Percentiles rank a stretch among this genome's conserved stretches.
These are phyloP conservation scores for Odontomachus brunneus DNA, from an alignment of 1,140 invertebrate species.

Conservation along the genomic window DNA sequence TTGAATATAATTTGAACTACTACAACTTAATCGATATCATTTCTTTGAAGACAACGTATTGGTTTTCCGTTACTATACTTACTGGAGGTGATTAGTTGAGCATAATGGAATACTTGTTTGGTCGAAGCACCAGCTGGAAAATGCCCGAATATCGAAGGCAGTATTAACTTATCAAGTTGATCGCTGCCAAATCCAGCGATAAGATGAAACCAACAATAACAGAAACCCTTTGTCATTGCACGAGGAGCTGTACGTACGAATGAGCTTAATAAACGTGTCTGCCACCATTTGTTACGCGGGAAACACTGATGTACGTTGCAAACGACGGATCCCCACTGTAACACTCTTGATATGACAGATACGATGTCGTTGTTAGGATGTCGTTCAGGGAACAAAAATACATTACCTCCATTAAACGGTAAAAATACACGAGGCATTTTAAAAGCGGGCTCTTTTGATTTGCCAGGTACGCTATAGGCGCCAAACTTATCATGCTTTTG, in stretches of 20 bases:
- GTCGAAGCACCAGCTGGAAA: slow-evolving; percentile 91
- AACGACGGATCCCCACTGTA: slow-evolving; percentile 82
- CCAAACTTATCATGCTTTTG: slow-evolving; percentile 87
- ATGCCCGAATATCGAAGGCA: slow-evolving; percentile 88
- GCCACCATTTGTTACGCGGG: slow-evolving; percentile 79
- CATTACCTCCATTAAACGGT: slow-evolving; percentile 80
- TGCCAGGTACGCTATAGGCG: slow-evolving; percentile 86
- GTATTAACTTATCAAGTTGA: slow-evolving; percentile 83
- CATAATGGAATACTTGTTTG: slow-evolving; percentile 88
- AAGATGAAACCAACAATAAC: slow-evolving; percentile 80
- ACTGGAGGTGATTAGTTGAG: slow-evolving; percentile 85
- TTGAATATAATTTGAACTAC: too few relatives aligned
- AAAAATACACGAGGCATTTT: slow-evolving; percentile 78
- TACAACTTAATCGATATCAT: too few relatives aligned
- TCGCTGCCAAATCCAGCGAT: slow-evolving; percentile 83
- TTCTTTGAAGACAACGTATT: not conserved
- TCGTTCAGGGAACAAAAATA: slow-evolving; percentile 36
- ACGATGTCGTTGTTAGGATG: not conserved
- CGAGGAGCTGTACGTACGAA: slow-evolving; percentile 80
- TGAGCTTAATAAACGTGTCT: slow-evolving; percentile 78
- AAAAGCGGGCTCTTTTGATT: slow-evolving; percentile 82
- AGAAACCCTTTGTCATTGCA: slow-evolving; percentile 79
- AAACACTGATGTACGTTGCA: slow-evolving; percentile 84
- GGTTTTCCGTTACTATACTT: slow-evolving; percentile 27
- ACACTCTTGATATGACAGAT: slow-evolving; percentile 63